Percentiles rank a stretch among this genome's conserved stretches.
These are phyloP conservation scores for Ostrea edulis DNA, from an alignment of 1,140 invertebrate genomes.

Conservation along the genomic window DNA sequence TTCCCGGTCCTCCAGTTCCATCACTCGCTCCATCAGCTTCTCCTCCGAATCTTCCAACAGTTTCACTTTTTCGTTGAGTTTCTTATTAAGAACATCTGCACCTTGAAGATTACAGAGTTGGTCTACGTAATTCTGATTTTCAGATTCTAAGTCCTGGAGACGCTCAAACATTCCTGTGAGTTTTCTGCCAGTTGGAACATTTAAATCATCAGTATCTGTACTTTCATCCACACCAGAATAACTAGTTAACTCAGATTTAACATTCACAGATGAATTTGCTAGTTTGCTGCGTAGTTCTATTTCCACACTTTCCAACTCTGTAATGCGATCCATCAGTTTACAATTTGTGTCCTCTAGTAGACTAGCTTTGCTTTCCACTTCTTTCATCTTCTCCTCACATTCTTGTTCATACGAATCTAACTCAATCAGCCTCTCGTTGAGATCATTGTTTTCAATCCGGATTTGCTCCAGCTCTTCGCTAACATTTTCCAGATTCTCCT, in stretches of 20 bases:
- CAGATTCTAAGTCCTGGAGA: slow-evolving; percentile 67
- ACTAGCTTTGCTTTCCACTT: slow-evolving; percentile 52
- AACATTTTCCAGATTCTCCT: slow-evolving; percentile 53
- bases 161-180: slow-evolving; percentile 69
- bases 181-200: slow-evolving; percentile 47
- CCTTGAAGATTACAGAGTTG: slow-evolving; percentile 60
- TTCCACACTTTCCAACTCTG: slow-evolving; percentile 64
- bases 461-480: slow-evolving; percentile 64
- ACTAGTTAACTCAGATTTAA: slow-evolving; percentile 27
- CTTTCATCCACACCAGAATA: slow-evolving; percentile 42
- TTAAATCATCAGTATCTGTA: slow-evolving; percentile 59
- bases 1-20: slow-evolving; percentile 74
- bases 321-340: slow-evolving; percentile 60
- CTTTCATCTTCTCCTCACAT: slow-evolving; percentile 61
- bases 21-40: slow-evolving; percentile 73
- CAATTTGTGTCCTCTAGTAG: slow-evolving; percentile 58
- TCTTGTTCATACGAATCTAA: slow-evolving; percentile 62
- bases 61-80: slow-evolving; percentile 68
- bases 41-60: slow-evolving; percentile 73
- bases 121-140: slow-evolving; percentile 64
- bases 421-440: slow-evolving; percentile 64
- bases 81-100: slow-evolving; percentile 61
- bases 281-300: slow-evolving; percentile 37
- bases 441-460: slow-evolving; percentile 61
- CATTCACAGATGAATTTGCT: slow-evolving; percentile 6